These are phyloP conservation scores for Agrotis clavis DNA, from an alignment of 2,888 invertebrate species.

Conservation along the genomic window DNA sequence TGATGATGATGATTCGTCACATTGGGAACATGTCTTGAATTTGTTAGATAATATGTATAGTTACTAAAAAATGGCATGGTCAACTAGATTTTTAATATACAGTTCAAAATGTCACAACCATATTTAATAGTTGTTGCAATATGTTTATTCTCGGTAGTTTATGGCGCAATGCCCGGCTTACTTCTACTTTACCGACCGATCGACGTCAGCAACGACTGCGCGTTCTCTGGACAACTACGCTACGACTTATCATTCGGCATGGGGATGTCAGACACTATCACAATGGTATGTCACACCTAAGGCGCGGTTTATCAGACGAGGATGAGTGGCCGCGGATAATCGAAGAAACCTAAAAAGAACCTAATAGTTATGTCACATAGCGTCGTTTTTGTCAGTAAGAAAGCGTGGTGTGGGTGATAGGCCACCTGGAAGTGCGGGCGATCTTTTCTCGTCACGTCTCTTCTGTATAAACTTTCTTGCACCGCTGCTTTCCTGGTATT, in stretches of 20 bases:
- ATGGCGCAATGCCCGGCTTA: conserved; percentile 68
- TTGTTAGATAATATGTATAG: no score
- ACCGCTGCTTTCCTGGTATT: no score
- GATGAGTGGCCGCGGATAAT: no score
- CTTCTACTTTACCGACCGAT: conserved; percentile 80
- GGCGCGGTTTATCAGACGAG: no score
- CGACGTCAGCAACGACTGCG: conserved; percentile 81
- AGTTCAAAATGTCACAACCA: conserved; percentile 33
- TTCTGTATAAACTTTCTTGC: no score
- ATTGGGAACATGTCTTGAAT: background rate
- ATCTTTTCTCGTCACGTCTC: no score
- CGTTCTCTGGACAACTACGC: conserved; percentile 76
- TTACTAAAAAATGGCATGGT: conserved; percentile 6
- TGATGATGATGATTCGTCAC: background rate
- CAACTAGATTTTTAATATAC: conserved; percentile 30
- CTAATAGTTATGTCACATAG: no score
- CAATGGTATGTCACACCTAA: conserved; percentile 74
- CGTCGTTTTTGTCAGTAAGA: no score
- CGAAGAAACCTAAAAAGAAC: no score
- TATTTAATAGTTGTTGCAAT: conserved; percentile 26
- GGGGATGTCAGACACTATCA: conserved; percentile 87
- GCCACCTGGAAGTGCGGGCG: no score
- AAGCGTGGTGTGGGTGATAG: no score
- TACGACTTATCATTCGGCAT: conserved; percentile 85
- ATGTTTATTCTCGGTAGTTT: conserved; percentile 27